Base-by-base conservation (phyloP, 2,113 vertebrate genomes). In the Tamias sibiricus region DNA sequence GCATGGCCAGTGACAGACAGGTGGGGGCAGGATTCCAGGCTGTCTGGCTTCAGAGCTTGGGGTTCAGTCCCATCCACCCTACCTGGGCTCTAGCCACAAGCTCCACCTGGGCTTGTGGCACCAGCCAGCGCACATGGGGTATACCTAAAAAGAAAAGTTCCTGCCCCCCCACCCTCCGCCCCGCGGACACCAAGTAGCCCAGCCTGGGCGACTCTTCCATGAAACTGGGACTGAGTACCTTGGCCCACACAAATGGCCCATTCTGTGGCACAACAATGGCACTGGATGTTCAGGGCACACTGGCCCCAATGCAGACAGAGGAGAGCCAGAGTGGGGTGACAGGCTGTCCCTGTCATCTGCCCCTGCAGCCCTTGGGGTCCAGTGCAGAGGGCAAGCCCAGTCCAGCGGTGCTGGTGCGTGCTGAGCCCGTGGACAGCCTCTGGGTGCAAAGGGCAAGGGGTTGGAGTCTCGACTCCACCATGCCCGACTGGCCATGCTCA, bases 271-370 rank as follows among this genome's bases (percentile, higher is more conserved):
- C 17, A n/a, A 47, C 47, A 42, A 49, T 44, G 52, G 71, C 62
- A 77, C 8, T 0, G 30, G 49, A 40, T 49, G 54, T 30, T 19
- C 42, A 10, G 28, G 44, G 35, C 8, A 16, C 72, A 1, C 20
- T 32, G 44, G 17, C 86, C 54, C 72, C 66, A 28, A 30, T 54
- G 17, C 64, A 28, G 12, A 5, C 52, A n/a, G 75, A 54, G 71
- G 2, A 9, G 68, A n/a, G 26, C 26, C 0, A 4, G 26, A 5
- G 7, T 14, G 6, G 13, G 19, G 24, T 4, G 59, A 9, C 30
- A 98, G 95, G 87, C 95, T 87, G 68, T 99, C 98, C 57, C 37
- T 54, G 19, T 64, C 0, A 3, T 28, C 66, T 49, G 12, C 75
- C 40, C 19, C 47, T 8, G 42, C 2, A 8, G 75, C 37, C 88